Conservation (phyloP, 2,113 vertebrate species). For the Grus americana region DNA sequence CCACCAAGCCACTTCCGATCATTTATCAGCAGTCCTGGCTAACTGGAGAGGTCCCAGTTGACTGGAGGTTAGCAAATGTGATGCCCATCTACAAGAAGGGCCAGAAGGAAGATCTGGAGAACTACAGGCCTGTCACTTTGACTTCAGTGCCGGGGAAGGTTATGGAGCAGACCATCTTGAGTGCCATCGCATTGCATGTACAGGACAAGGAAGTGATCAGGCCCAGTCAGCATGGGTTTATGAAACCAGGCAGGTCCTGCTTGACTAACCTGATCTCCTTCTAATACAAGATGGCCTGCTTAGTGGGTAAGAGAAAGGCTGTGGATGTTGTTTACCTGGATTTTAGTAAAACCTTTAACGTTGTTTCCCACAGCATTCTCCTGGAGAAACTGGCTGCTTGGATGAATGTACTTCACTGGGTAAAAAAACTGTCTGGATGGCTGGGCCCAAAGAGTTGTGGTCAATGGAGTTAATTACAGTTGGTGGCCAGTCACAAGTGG, state of each 20-base stretch:
- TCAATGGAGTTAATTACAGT: neutral
- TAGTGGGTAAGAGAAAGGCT: neutral
- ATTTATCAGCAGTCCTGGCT: no score
- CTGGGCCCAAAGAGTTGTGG: no score
- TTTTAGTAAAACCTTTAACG: neutral
- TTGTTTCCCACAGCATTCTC: no score
- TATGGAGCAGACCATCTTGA: neutral
- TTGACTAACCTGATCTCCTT: neutral
- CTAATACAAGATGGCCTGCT: neutral
- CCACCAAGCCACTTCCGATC: no score
- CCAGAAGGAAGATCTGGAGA: neutral
- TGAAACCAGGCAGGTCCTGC: neutral
- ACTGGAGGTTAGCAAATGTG: no score
- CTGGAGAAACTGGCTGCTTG: no score
- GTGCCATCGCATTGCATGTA: no score
- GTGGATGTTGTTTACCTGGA: neutral
- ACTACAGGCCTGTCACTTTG: neutral
- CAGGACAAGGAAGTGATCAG: neutral
- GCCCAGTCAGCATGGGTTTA: neutral
- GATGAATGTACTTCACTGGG: no score
- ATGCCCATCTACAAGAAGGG: no score
- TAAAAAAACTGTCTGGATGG: no score
- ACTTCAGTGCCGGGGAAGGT: neutral
- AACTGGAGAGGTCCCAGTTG: no score
- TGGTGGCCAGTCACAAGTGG: rapidly evolving